Percentiles rank a stretch among this genome's conserved stretches.
phyloP scores from a whole-genome alignment of 2,888 invertebrate genomes.

The Volucella inflata region DNA sequence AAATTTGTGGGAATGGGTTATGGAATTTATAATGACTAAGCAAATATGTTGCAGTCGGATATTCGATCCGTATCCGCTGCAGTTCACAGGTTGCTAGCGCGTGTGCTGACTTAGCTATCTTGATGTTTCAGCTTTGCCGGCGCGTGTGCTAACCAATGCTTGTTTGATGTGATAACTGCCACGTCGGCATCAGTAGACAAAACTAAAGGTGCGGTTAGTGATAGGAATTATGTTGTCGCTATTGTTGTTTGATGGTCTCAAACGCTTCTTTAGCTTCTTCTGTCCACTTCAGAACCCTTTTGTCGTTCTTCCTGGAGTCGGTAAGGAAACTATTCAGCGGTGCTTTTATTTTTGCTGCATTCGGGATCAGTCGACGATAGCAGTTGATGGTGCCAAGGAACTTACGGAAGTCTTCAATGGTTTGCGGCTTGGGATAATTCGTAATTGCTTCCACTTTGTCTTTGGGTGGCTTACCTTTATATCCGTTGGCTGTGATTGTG shows the following conservation, averaged over 20 bases:
- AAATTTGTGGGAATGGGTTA: too few species aligned
- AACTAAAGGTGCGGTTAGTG: neutral
- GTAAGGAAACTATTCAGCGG: neutral
- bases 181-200: constrained; percentile 5
- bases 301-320: neutral
- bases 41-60: too few species aligned
- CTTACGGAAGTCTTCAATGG: neutral
- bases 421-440: neutral
- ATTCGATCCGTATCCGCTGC: too few species aligned
- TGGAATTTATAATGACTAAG: too few species aligned
- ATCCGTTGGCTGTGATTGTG: neutral
- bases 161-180: too few species aligned
- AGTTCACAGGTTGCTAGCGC: too few species aligned
- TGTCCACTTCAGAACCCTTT: constrained; percentile 7
- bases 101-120: too few species aligned
- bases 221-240: constrained; percentile 6
- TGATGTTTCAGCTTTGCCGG: too few species aligned
- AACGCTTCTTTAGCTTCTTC: neutral
- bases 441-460: neutral
- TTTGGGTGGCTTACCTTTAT: neutral
- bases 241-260: constrained; percentile 3
- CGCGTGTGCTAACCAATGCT: too few species aligned
- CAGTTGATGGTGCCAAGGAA: constrained; percentile 1
- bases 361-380: neutral
- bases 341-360: neutral